Percentiles rank a stretch among this genome's conserved stretches.
Evolutionary conservation across 2,113 vertebrate genomes (phyloP).

Genomic region (Actenoides lindsayi): DNA sequence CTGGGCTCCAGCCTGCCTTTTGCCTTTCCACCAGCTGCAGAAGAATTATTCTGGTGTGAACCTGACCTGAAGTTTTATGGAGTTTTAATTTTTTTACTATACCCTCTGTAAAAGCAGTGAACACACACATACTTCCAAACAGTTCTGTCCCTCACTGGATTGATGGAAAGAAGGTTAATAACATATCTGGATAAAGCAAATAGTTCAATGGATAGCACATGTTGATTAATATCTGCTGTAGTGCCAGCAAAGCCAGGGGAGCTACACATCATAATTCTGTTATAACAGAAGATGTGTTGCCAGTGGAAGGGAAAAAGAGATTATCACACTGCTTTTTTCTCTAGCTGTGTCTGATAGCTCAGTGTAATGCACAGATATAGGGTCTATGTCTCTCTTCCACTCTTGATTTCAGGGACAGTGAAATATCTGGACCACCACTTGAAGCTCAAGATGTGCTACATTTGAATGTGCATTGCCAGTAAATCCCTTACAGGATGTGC

Average conservation of each 20-base stretch:
- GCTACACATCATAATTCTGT: background rate
- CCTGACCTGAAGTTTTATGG: background rate
- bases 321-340: background rate
- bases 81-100: constrained; percentile 27
- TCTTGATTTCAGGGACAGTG: background rate
- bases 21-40: background rate
- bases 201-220: background rate
- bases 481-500: background rate
- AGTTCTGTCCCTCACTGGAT: background rate
- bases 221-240: constrained; percentile 27
- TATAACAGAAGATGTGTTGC: background rate
- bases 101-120: background rate
- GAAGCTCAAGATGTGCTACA: background rate
- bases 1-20: background rate
- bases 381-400: background rate
- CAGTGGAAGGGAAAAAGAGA: background rate
- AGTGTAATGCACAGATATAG: background rate
- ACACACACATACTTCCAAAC: background rate
- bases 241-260: background rate
- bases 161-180: constrained; percentile 60
- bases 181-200: constrained; percentile 43
- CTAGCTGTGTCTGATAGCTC: background rate
- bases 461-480: background rate
- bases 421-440: background rate
- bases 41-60: background rate